A percentile compares a stretch with the other conserved stretches of the same genome.
These are phyloP conservation scores for Tauraco hartlaubi DNA, from an alignment of 2,797 vertebrate species.

Conservation along the genomic window DNA sequence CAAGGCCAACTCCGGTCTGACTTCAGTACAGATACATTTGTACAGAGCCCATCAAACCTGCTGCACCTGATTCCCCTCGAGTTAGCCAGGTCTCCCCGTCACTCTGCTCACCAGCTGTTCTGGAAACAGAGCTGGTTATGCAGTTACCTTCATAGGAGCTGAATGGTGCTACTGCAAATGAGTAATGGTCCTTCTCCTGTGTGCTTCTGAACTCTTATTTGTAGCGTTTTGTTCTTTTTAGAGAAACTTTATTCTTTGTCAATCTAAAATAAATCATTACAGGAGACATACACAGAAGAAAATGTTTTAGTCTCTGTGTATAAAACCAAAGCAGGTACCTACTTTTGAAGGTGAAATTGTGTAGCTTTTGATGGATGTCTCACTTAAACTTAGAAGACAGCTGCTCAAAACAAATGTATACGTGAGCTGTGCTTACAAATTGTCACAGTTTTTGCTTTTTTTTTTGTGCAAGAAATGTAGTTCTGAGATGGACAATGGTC, in stretches of 20 bases:
- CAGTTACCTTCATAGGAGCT: background rate
- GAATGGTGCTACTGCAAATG: background rate
- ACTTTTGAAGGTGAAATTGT: background rate
- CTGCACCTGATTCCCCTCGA: background rate
- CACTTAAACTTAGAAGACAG: slow-evolving; percentile 3
- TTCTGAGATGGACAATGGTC: background rate
- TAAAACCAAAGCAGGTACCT: background rate
- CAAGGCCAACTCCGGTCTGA: background rate
- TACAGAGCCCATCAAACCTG: background rate
- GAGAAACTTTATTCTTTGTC: background rate
- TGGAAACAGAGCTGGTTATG: background rate
- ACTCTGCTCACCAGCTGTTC: background rate
- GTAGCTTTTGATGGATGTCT: slow-evolving; percentile 24
- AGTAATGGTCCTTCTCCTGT: background rate
- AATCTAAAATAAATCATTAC: background rate
- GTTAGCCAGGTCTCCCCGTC: background rate
- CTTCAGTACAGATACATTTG: background rate
- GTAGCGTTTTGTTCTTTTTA: background rate
- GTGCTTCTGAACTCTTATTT: background rate
- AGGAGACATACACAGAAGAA: background rate
- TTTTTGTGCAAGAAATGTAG: background rate
- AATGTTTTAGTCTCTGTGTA: background rate
- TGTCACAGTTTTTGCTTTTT: too few relatives aligned
- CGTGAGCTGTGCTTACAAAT: background rate
- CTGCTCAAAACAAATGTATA: slow-evolving; percentile 5